Percentiles rank a stretch among this genome's conserved stretches.
Evolutionary conservation across 2,888 invertebrate species (phyloP).

Genomic region (Apocheima hispidaria): DNA sequence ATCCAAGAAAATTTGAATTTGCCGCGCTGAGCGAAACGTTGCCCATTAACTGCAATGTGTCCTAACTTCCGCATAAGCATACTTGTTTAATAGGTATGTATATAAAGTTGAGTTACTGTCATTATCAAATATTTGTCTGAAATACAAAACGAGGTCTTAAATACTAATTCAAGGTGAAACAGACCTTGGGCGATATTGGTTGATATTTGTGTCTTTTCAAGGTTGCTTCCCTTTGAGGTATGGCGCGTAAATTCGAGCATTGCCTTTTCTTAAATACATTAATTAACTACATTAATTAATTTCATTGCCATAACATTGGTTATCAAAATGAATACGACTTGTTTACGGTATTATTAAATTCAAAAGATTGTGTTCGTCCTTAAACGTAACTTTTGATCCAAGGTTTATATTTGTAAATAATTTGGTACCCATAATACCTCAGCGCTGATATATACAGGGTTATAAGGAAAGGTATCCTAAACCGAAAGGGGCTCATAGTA

Average conservation of each 20-base stretch:
- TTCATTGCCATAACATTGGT: background rate
- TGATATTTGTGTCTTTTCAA: constrained; percentile 32
- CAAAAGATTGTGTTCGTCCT: background rate
- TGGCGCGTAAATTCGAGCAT: constrained; percentile 2
- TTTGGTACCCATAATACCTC: no score
- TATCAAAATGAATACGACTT: background rate
- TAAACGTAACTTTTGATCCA: no score
- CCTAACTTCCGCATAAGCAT: no score
- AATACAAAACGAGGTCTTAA: constrained; percentile 41
- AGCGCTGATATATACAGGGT: no score
- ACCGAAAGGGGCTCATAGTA: no score
- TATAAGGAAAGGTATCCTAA: no score
- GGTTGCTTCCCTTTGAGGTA: constrained; percentile 16
- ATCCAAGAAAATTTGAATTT: no score
- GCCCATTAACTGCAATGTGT: no score
- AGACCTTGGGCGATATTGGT: constrained; percentile 24
- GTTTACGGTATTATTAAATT: no score
- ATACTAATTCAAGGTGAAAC: constrained; percentile 35
- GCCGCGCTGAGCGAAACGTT: no score
- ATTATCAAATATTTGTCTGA: constrained; percentile 16
- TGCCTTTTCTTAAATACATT: background rate
- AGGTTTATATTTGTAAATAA: background rate
- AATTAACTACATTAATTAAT: constrained; percentile 12
- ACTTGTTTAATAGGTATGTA: no score
- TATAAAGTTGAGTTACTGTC: constrained; percentile 16